Evolutionary conservation across 2,113 vertebrate genomes (phyloP).

Genomic region (Zosterops borbonicus): DNA sequence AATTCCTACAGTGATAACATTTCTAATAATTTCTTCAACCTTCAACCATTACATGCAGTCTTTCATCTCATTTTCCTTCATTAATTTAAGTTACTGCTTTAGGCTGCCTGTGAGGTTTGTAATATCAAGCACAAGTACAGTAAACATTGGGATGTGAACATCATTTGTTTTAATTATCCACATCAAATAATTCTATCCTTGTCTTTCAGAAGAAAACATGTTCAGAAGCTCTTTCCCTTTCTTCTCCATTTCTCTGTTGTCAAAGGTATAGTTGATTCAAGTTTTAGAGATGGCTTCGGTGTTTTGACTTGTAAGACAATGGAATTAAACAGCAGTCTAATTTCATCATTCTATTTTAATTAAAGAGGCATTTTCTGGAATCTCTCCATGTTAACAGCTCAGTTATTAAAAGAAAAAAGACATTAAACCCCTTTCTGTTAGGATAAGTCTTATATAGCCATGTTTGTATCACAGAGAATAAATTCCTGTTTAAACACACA

Average conservation of each 20-base stretch:
- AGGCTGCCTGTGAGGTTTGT: not conserved
- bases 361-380: not conserved
- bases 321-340: slow-evolving; percentile 13
- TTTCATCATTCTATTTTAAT: slow-evolving; percentile 8
- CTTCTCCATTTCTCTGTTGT: not conserved
- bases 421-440: not conserved
- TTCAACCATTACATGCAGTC: not conserved
- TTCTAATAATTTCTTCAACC: slow-evolving; percentile 31
- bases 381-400: not conserved
- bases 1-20: not conserved
- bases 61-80: slow-evolving; percentile 39
- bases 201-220: not conserved
- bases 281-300: not conserved
- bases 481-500: not conserved
- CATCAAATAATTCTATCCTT: not conserved
- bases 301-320: slow-evolving; percentile 9
- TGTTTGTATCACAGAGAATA: not conserved
- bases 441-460: not conserved
- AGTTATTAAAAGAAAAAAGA: not conserved
- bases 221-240: not conserved
- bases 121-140: not conserved
- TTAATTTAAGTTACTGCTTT: slow-evolving; percentile 17
- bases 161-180: slow-evolving; percentile 42
- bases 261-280: not conserved
- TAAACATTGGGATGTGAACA: slow-evolving; percentile 29